Base-by-base conservation (phyloP, 2,888 invertebrate species). In the Heliothis peltigera region DNA sequence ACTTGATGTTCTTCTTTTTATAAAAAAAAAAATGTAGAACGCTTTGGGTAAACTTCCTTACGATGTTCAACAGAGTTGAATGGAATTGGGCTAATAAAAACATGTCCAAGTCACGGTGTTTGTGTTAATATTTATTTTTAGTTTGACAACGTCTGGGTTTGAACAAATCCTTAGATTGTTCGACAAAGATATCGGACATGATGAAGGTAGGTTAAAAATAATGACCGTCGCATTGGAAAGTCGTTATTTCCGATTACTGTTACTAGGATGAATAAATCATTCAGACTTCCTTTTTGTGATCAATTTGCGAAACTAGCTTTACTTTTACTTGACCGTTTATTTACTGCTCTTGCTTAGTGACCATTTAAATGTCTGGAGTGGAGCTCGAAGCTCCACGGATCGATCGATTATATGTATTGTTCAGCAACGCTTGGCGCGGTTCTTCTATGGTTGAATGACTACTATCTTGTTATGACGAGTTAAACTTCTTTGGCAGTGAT, bases 1-100 rank as follows among this genome's bases (percentile, higher is more conserved):
- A 88, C 80, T 85, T 85, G 84, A 87, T 70, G 70, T 73, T 65
- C 84, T 81, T 75, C 84, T 86, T 84, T 84, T 83, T 22, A 19
- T 66, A 77, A 79, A 59, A 68, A 66, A n/a, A 73, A 70, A 67
- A 64, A 58, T 35, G 19, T 54, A 43, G 32, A 70, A 74, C 60
- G 52, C 70, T 76, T 78, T 77, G 74, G 60, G 72, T 80, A 82
- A 83, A 82, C 80, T 75, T 79, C 77, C 77, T 77, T 72, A 53
- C 55, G 8, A 80, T 77, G 82, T 77, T 75, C 65, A 80, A 80
- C 81, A 81, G 75, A 81, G 67, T 56, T 77, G 79, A 79, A 77
- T 81, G 81, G 19, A 81, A 77, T 82, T 74, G 70, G 43, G 69
- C 56, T 82, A 80, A 82, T 78, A 82, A 78, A 81, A 82, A 71